Percentiles rank a stretch among this genome's conserved stretches.
phyloP scores from a whole-genome alignment of 2,797 vertebrate species.

The Ispidina picta region DNA sequence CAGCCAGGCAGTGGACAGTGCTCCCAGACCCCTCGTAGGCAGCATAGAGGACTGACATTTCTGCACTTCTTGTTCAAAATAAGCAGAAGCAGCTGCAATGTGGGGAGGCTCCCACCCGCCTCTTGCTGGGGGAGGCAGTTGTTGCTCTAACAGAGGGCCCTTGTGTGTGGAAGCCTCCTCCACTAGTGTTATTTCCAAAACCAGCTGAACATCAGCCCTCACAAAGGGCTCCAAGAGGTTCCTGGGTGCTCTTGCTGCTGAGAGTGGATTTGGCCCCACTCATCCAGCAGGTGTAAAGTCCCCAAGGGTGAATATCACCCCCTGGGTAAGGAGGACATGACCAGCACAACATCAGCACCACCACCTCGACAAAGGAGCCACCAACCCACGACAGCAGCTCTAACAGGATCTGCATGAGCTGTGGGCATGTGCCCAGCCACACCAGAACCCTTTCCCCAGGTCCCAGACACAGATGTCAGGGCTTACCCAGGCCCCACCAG shows the following conservation, averaged over 20 bases:
- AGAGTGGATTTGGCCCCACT: neutral
- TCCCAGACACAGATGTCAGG: accelerated
- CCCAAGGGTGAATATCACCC: neutral
- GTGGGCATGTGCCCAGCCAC: neutral
- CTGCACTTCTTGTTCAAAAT: neutral
- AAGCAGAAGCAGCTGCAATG: constrained; percentile 50
- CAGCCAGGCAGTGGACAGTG: accelerated
- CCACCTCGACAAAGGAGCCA: neutral
- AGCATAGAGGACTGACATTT: neutral
- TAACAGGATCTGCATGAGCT: accelerated
- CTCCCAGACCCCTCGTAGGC: neutral
- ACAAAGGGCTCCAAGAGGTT: neutral
- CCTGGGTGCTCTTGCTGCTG: accelerated
- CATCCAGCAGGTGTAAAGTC: neutral
- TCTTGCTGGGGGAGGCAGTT: neutral
- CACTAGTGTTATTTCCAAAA: neutral
- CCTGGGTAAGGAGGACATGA: accelerated
- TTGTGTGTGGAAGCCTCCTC: constrained; percentile 12
- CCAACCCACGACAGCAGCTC: neutral
- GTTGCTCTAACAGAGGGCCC: constrained; percentile 51
- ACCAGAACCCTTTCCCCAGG: accelerated
- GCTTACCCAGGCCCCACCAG: neutral
- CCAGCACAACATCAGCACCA: accelerated
- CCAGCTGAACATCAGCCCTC: neutral
- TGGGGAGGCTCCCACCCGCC: neutral